A percentile compares a stretch with the other conserved stretches of the same genome.
Conservation (phyloP, 1,140 invertebrate genomes). For the Nixonia krombeini region DNA sequence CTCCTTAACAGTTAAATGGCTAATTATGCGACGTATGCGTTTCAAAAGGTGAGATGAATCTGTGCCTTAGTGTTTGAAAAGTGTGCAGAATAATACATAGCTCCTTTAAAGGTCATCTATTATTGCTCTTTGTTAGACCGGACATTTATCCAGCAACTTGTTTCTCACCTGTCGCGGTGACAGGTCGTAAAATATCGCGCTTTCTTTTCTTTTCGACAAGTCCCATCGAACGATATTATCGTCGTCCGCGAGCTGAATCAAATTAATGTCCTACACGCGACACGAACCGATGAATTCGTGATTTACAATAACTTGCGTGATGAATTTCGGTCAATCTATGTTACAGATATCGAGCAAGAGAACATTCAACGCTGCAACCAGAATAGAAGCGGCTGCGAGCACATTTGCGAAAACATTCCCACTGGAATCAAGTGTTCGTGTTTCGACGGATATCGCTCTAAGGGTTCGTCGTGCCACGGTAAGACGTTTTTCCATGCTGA, state of each 20-base stretch:
- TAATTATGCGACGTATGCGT: too few relatives aligned
- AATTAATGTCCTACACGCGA: too few relatives aligned
- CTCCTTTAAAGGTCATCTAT: background rate
- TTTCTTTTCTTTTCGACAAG: background rate
- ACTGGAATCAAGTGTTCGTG: constrained; percentile 66
- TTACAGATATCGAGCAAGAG: constrained; percentile 44
- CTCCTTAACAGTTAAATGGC: too few relatives aligned
- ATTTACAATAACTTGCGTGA: background rate
- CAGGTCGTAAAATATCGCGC: background rate
- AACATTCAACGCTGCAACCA: constrained; percentile 58
- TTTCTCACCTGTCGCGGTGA: background rate
- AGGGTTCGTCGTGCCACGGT: constrained; percentile 59
- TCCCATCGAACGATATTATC: background rate
- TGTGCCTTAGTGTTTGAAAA: too few relatives aligned
- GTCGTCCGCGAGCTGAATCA: too few relatives aligned
- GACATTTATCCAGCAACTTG: background rate
- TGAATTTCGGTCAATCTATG: constrained; percentile 23
- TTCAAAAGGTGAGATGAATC: too few relatives aligned
- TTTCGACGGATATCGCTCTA: constrained; percentile 68
- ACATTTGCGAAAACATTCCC: constrained; percentile 66
- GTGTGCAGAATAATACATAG: too few relatives aligned
- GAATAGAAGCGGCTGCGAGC: constrained; percentile 66
- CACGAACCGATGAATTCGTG: background rate
- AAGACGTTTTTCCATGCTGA: constrained; percentile 9
- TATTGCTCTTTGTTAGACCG: background rate